These are phyloP conservation scores for Zaprionus ghesquierei DNA, from an alignment of 1,140 invertebrate species.

Conservation along the genomic window DNA sequence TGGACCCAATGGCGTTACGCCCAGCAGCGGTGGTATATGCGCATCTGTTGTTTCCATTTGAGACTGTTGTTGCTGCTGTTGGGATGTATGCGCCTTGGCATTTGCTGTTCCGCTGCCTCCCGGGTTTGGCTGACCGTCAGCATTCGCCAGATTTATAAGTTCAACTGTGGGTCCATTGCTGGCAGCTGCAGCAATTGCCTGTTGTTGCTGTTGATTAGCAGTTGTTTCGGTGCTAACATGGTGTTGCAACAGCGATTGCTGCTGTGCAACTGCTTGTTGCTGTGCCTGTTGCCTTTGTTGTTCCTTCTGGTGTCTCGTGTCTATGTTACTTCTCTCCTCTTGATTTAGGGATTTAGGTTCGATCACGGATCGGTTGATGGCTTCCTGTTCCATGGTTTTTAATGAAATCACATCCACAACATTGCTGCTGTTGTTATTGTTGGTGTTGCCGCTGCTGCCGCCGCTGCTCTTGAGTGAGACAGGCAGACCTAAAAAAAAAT, in stretches of 20 bases:
- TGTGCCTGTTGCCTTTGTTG: conserved; percentile 78
- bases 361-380: conserved; percentile 92
- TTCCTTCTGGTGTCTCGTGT: conserved; percentile 78
- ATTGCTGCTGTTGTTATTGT: conserved; percentile 62
- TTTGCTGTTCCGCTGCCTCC: conserved; percentile 42
- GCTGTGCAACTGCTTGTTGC: conserved; percentile 60
- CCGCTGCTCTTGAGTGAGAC: conserved; percentile 70
- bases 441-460: conserved; percentile 46
- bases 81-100: conserved; percentile 37
- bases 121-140: conserved; percentile 67
- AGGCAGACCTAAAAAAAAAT: conserved; percentile 50
- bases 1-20: conserved; percentile 97
- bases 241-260: conserved; percentile 70
- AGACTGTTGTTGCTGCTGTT: conserved; percentile 39
- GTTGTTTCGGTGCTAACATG: conserved; percentile 83
- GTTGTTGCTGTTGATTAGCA: conserved; percentile 82
- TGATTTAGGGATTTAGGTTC: conserved; percentile 83
- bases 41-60: conserved; percentile 87
- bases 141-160: conserved; percentile 64
- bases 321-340: conserved; percentile 46
- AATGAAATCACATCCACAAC: conserved; percentile 87
- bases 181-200: conserved; percentile 50
- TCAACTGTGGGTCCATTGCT: conserved; percentile 73
- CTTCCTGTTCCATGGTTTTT: conserved; percentile 97
- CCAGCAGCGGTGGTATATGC: conserved; percentile 96